Conservation (phyloP, 2,113 vertebrate genomes). For the Malaclemys terrapin region DNA sequence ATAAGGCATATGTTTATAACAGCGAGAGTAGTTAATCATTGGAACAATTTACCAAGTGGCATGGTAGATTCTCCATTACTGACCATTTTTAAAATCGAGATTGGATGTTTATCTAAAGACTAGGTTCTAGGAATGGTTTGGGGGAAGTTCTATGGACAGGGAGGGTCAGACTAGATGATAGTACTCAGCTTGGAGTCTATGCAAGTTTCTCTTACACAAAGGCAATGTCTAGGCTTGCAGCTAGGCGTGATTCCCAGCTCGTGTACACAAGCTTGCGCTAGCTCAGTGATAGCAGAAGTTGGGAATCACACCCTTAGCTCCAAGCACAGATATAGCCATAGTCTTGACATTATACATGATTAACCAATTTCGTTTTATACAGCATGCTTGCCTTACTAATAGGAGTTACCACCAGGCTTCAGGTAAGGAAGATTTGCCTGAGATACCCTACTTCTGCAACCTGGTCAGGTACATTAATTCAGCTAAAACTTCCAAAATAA, state of each 20-base stretch:
- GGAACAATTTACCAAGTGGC: too few species aligned
- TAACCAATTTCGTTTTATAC: constrained; percentile 44
- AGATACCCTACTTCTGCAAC: constrained; percentile 57
- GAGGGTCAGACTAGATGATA: neutral
- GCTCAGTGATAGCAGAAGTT: neutral
- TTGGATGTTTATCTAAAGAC: neutral
- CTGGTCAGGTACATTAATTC: neutral
- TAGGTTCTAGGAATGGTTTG: neutral
- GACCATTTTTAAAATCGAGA: neutral
- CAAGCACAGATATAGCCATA: neutral
- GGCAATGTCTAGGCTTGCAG: neutral
- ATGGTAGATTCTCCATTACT: too few species aligned
- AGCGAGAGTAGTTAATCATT: neutral
- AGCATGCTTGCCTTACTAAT: constrained; percentile 9
- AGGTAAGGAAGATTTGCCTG: constrained; percentile 34
- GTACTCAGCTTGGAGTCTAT: neutral
- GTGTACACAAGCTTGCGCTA: neutral
- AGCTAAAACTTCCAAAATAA: constrained; percentile 33
- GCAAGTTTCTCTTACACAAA: neutral
- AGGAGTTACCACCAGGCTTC: constrained; percentile 23
- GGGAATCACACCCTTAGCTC: neutral
- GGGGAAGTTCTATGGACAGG: neutral
- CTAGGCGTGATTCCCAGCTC: neutral
- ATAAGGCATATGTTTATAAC: neutral
- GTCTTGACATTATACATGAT: constrained; percentile 3